Evolutionary conservation across 2,797 vertebrate species (phyloP), one percentile per base, ranked within the genome.

Genomic region (Lagorchestes hirsutus): DNA sequence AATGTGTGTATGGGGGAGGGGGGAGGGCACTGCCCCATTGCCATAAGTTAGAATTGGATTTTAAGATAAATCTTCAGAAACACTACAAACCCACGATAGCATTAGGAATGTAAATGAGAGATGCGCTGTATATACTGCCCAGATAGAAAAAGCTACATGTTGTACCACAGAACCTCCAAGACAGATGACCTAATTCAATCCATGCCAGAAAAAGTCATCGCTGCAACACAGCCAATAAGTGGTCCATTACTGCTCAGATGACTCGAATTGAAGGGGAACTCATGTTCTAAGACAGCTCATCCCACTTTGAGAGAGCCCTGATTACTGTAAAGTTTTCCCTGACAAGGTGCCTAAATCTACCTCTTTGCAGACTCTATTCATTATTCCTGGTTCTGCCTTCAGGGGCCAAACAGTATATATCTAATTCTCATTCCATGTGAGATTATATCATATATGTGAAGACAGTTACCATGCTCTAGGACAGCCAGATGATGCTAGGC

Each of bases 131-230:
- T 54, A 29, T 52, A 92, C 67, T 18, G 28, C 2, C 52, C 34
- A n/a, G 24, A 9, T 4, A 40, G 54, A 56, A 82, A 90, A 52
- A 56, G 55, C 46, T 14, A 34, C 50, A 1, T 28, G 87, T 87
- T 87, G 18, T 50, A 87, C 40, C 40, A 87, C 54, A 52, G 82
- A 50, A 24, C 0, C 31, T 18, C 24, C 16, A 40, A 82, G 91
- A 82, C 92, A 57, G 95, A 97, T 92, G 95, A 34, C 46, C 10
- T 87, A 87, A 94, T 59, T 91, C 95, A 92, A 92, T 34, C 55
- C 40, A 27, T 24, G 24, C 22, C 74, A 87, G 40, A 50, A 87
- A 87, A 46, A 82, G 40, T 10, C 40, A 55, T 27, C 22, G 46
- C 40, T 31, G 46, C 22, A 50, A 11, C 22, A 74, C 2, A 8